phyloP scores from a whole-genome alignment of 2,797 vertebrate species.

The Lates japonicus region DNA sequence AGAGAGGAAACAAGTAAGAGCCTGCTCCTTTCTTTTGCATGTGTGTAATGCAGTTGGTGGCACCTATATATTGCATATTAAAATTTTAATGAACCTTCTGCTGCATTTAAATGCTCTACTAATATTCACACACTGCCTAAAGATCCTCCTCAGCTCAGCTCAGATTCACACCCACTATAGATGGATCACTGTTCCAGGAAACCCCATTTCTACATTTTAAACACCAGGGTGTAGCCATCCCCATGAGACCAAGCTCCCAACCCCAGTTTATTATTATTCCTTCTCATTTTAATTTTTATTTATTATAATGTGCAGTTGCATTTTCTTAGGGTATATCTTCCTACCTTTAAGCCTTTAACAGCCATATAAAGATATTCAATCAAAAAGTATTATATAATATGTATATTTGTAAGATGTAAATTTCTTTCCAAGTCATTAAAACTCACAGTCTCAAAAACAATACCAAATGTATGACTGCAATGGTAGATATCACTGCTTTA shows the following conservation, averaged over 20 bases:
- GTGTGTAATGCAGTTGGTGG: neutral
- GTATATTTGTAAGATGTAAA: neutral
- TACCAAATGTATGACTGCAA: neutral
- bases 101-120: neutral
- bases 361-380: neutral
- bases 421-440: constrained; percentile 1
- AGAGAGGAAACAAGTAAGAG: neutral
- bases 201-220: too few relatives aligned
- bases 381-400: neutral
- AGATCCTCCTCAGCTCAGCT: neutral
- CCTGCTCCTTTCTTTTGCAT: neutral
- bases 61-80: neutral
- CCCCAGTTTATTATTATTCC: too few relatives aligned
- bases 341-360: neutral
- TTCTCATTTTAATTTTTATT: too few relatives aligned
- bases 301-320: too few relatives aligned
- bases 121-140: neutral
- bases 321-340: neutral
- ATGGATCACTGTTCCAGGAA: too few relatives aligned
- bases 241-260: too few relatives aligned
- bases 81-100: neutral
- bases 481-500: neutral
- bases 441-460: neutral
- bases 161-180: too few relatives aligned
- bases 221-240: too few relatives aligned